Evolutionary conservation across 2,113 vertebrate genomes (phyloP).

Genomic region (Stegostoma tigrinum): DNA sequence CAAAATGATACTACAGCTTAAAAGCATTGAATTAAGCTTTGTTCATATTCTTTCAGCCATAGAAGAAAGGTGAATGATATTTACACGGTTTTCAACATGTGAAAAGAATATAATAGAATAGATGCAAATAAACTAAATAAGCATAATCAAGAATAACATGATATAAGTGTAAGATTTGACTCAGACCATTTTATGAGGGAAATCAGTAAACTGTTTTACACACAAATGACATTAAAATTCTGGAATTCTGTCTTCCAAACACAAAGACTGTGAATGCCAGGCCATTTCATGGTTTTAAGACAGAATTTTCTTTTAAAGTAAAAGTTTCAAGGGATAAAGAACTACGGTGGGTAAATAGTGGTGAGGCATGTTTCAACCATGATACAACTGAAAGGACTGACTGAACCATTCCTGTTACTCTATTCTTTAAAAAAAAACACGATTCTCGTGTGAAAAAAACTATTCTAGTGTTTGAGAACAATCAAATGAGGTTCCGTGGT

Average conservation of each 20-base stretch:
- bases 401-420: background rate
- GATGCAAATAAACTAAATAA: too few species aligned
- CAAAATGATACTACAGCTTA: background rate
- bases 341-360: background rate
- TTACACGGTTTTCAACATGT: background rate
- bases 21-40: background rate
- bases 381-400: background rate
- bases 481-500: background rate
- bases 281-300: background rate
- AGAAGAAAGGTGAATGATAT: background rate
- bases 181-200: background rate
- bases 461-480: too few species aligned
- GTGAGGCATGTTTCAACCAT: background rate
- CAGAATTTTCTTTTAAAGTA: background rate
- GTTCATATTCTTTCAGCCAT: background rate
- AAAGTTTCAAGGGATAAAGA: background rate
- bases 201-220: background rate
- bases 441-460: background rate
- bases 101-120: background rate
- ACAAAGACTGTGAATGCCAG: background rate
- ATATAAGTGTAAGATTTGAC: background rate
- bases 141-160: background rate
- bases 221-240: background rate
- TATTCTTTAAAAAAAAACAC: background rate
- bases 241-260: background rate